These are phyloP conservation scores for Drosophila parvula DNA, from an alignment of 1,140 invertebrate species.

Conservation along the genomic window DNA sequence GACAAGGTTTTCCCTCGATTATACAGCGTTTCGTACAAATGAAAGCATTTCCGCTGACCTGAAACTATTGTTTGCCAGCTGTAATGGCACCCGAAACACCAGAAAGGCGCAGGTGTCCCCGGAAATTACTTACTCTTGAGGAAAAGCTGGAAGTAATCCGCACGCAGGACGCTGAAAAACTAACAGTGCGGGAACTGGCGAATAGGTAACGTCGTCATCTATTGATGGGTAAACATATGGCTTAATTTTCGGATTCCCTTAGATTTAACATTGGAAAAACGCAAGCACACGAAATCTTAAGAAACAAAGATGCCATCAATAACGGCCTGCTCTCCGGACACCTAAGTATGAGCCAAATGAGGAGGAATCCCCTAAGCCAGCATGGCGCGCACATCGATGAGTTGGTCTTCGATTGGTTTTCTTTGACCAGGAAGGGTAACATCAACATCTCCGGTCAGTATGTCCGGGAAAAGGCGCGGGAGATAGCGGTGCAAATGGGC, in stretches of 20 bases:
- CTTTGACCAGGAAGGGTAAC: constrained; percentile 3
- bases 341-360: constrained; percentile 16
- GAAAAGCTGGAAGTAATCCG: constrained; percentile 34
- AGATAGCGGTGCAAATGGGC: constrained; percentile 20
- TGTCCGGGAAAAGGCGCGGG: constrained; percentile 28
- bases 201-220: constrained; percentile 8
- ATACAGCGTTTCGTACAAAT: background rate
- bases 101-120: background rate
- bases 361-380: constrained; percentile 17
- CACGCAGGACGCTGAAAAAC: constrained; percentile 27
- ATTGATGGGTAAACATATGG: background rate
- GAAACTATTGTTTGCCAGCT: too few relatives aligned
- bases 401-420: constrained; percentile 32
- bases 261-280: constrained; percentile 42
- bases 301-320: constrained; percentile 22
- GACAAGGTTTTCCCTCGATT: constrained; percentile 12
- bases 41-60: background rate
- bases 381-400: constrained; percentile 35
- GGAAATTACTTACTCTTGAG: constrained; percentile 10
- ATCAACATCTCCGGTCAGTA: constrained; percentile 6
- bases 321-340: constrained; percentile 5
- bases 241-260: background rate
- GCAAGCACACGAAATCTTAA: constrained; percentile 27
- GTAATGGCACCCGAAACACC: constrained; percentile 10
- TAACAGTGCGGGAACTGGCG: constrained; percentile 32